phyloP scores from a whole-genome alignment of 1,140 invertebrate genomes.

The Heterodera carotae region DNA sequence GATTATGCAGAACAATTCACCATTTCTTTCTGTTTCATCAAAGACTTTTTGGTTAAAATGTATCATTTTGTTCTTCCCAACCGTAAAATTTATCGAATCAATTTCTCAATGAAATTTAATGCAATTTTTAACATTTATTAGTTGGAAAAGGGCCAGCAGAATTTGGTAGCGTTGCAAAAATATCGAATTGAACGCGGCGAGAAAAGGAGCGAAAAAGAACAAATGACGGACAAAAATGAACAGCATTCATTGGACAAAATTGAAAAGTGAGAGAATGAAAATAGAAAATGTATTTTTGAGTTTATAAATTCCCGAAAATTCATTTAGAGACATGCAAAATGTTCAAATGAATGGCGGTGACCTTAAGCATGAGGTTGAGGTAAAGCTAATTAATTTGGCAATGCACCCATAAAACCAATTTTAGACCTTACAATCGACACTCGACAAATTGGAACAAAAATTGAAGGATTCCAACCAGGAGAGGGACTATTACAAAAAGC shows the following conservation, averaged over 20 bases:
- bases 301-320: background rate
- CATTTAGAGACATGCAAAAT: background rate
- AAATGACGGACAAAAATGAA: background rate
- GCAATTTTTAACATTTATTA: background rate
- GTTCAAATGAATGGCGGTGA: background rate
- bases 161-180: background rate
- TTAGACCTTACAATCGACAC: slow-evolving; percentile 12
- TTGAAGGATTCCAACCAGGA: slow-evolving; percentile 31
- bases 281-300: background rate
- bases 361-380: background rate
- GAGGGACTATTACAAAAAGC: slow-evolving; percentile 40
- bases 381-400: background rate
- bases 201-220: background rate
- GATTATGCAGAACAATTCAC: background rate
- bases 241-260: background rate
- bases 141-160: background rate
- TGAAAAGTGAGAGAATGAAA: background rate
- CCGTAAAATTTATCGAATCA: too few relatives aligned
- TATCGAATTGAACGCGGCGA: background rate
- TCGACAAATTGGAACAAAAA: slow-evolving; percentile 33
- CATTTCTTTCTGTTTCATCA: background rate
- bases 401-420: background rate
- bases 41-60: background rate
- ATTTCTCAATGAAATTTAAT: too few relatives aligned
- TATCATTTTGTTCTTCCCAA: too few relatives aligned